Evolutionary conservation across 2,113 vertebrate species (phyloP).

Genomic region (Austrofundulus limnaeus): DNA sequence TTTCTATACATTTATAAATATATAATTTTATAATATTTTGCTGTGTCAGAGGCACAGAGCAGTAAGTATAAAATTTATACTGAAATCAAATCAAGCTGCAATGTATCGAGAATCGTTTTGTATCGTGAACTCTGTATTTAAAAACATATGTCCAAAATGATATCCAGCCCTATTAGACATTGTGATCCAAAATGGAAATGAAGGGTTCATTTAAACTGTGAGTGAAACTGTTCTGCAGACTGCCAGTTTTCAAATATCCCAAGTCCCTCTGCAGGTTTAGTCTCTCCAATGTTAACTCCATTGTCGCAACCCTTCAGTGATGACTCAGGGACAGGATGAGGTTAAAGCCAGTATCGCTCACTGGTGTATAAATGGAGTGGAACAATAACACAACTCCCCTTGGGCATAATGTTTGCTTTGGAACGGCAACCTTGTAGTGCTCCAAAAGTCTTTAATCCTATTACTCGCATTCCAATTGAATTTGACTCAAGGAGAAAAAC

Average conservation of each 20-base stretch:
- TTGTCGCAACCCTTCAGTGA: conserved; percentile 1
- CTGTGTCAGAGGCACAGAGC: too few species aligned
- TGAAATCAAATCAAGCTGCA: too few species aligned
- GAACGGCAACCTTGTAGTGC: conserved; percentile 75
- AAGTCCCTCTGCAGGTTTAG: not conserved
- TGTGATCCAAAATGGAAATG: not conserved
- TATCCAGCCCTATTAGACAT: too few species aligned
- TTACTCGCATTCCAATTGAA: conserved; percentile 81
- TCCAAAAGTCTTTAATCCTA: conserved; percentile 81
- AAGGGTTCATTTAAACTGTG: not conserved
- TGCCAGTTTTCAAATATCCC: not conserved
- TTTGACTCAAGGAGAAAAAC: conserved; percentile 73
- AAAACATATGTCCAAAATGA: too few species aligned
- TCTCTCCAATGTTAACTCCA: not conserved
- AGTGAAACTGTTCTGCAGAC: not conserved
- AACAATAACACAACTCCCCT: conserved; percentile 79
- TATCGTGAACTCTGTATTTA: too few species aligned
- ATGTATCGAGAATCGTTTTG: too few species aligned
- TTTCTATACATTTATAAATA: too few species aligned
- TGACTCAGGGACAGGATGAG: conserved; percentile 21
- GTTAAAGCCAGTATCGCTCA: conserved; percentile 61
- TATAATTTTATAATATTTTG: too few species aligned
- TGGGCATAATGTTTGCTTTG: conserved; percentile 80
- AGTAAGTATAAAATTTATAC: too few species aligned
- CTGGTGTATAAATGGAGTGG: conserved; percentile 74